These are phyloP conservation scores for Coenobita brevimanus DNA, from an alignment of 1,140 invertebrate genomes.

Conservation along the genomic window DNA sequence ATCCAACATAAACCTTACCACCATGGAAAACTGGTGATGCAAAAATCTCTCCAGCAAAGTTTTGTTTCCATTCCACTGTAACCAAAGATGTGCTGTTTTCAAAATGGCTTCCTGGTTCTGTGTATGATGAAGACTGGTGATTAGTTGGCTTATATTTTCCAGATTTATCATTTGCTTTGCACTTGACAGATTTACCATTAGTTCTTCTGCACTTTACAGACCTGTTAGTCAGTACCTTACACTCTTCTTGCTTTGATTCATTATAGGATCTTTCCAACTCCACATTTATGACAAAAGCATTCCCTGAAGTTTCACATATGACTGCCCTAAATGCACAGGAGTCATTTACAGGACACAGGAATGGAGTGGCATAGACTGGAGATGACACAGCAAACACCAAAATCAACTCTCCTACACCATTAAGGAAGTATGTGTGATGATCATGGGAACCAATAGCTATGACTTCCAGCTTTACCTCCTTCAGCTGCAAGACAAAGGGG, in stretches of 20 bases:
- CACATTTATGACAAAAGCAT: conserved; percentile 13
- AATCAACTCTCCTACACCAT: conserved; percentile 20
- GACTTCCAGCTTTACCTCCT: conserved; percentile 18
- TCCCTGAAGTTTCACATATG: conserved; percentile 52
- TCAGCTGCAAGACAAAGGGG: conserved; percentile 23
- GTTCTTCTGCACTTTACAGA: no score
- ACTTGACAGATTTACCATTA: no score
- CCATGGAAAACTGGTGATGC: conserved; percentile 35
- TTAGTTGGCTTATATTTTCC: background rate
- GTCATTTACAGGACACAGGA: conserved; percentile 10
- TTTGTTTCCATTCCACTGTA: background rate
- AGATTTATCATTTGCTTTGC: no score
- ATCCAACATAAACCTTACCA: conserved; percentile 33
- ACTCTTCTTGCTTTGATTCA: background rate
- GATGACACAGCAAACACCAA: conserved; percentile 4
- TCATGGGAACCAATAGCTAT: conserved; percentile 50
- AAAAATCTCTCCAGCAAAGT: conserved; percentile 43
- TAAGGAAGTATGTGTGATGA: conserved; percentile 43
- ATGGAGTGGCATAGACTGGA: conserved; percentile 51
- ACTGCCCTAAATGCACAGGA: conserved; percentile 11
- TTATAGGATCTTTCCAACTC: background rate
- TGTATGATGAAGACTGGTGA: background rate
- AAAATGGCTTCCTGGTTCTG: no score
- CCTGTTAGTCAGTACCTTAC: no score
- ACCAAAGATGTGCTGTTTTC: background rate